These are phyloP conservation scores for Hystrix cristata DNA, from an alignment of 2,113 vertebrate genomes.

Conservation along the genomic window DNA sequence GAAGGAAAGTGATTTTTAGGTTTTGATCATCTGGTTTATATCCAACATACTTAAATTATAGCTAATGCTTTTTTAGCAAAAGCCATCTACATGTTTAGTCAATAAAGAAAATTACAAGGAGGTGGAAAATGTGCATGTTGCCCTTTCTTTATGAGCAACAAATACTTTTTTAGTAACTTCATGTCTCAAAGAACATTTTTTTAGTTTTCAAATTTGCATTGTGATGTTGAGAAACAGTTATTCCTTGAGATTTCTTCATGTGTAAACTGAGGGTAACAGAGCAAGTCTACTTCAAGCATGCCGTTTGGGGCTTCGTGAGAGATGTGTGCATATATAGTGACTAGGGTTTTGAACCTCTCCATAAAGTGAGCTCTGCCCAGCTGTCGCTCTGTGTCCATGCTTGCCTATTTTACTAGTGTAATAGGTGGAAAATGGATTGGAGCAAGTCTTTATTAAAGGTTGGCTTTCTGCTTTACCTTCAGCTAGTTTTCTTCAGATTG, in stretches of 20 bases:
- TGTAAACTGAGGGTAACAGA: not conserved
- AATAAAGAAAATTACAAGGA: constrained; percentile 33
- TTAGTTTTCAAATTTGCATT: constrained; percentile 29
- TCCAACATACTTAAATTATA: not conserved
- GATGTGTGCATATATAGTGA: not conserved
- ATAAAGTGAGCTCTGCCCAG: not conserved
- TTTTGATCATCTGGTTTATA: not conserved
- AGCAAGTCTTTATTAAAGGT: constrained; percentile 13
- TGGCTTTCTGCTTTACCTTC: not conserved
- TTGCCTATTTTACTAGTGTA: not conserved
- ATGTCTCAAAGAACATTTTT: not conserved
- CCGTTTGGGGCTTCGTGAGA: not conserved
- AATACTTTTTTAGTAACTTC: not conserved
- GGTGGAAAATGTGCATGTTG: not conserved
- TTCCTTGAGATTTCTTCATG: not conserved
- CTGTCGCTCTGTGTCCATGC: not conserved
- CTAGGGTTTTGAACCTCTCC: not conserved
- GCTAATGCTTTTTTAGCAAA: not conserved
- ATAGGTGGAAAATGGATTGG: not conserved
- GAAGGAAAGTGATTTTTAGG: not conserved
- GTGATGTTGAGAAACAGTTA: constrained; percentile 34
- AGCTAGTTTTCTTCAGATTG: constrained; percentile 8
- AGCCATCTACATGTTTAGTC: not conserved
- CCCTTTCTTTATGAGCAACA: not conserved
- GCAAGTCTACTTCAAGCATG: not conserved